These are phyloP conservation scores for Dreissena polymorpha DNA, from an alignment of 1,140 invertebrate genomes.

Conservation along the genomic window DNA sequence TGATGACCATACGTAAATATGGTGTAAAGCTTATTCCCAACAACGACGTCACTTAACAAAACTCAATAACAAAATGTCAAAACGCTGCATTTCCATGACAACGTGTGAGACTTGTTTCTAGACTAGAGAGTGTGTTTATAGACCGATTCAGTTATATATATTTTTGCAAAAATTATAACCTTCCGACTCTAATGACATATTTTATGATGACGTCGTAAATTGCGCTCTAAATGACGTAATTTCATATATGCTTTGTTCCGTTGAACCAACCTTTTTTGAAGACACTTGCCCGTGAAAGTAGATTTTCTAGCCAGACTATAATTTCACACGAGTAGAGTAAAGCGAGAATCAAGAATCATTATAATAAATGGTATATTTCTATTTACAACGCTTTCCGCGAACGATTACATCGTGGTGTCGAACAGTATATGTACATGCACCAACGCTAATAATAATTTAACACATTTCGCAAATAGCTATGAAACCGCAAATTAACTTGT, in stretches of 20 bases:
- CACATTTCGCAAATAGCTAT: too few species aligned
- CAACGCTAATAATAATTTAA: too few species aligned
- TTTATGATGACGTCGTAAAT: constrained; percentile 2
- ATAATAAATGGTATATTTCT: constrained; percentile 30
- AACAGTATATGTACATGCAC: not conserved
- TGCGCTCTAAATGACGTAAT: constrained; percentile 23
- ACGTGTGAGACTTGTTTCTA: constrained; percentile 28
- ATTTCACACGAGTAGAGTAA: constrained; percentile 27
- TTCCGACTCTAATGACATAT: constrained; percentile 17
- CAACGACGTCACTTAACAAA: constrained; percentile 45
- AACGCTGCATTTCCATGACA: constrained; percentile 39
- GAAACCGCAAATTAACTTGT: too few species aligned
- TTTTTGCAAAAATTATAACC: not conserved
- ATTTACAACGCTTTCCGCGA: constrained; percentile 8
- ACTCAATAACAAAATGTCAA: constrained; percentile 41
- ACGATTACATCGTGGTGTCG: not conserved
- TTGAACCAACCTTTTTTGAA: constrained; percentile 17
- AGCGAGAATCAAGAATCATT: constrained; percentile 38
- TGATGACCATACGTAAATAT: constrained; percentile 30
- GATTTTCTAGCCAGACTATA: constrained; percentile 15
- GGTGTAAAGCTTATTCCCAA: constrained; percentile 53
- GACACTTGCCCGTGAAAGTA: not conserved
- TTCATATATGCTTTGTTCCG: constrained; percentile 36
- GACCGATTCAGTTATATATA: not conserved
- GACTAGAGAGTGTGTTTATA: constrained; percentile 28